Conservation (phyloP, 1,140 invertebrate species). For the Platyscapa corneri region DNA sequence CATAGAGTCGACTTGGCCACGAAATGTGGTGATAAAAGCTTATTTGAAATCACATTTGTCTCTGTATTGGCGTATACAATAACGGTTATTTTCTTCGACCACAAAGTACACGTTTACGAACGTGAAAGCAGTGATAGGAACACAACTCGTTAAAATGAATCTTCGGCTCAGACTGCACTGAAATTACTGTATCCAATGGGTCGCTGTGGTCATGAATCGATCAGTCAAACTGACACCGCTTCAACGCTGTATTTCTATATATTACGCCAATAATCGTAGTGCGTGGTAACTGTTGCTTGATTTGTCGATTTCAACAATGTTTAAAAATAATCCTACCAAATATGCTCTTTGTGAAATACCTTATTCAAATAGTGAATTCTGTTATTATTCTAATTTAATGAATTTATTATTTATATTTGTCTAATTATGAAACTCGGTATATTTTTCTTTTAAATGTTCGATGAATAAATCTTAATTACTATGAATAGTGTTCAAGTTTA, state of each 20-base stretch:
- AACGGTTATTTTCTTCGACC: neutral
- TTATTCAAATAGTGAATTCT: too few species aligned
- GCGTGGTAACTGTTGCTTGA: neutral
- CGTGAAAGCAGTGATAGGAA: neutral
- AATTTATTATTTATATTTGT: too few species aligned
- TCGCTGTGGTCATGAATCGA: constrained; percentile 45
- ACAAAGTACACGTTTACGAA: constrained; percentile 16
- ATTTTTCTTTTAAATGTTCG: too few species aligned
- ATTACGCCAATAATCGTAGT: neutral
- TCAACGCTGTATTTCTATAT: neutral
- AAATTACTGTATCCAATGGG: constrained; percentile 38
- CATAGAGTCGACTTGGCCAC: constrained; percentile 8
- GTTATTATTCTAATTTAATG: too few species aligned
- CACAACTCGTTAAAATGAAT: constrained; percentile 14
- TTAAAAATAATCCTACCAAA: neutral
- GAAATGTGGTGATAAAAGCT: constrained; percentile 25
- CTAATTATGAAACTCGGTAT: too few species aligned
- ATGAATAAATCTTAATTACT: too few species aligned
- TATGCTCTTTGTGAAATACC: neutral
- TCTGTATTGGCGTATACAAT: neutral
- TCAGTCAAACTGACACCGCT: constrained; percentile 46
- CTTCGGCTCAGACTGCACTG: neutral
- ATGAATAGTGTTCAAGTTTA: too few species aligned
- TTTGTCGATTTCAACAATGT: neutral
- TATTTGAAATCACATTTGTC: neutral